phyloP scores from a whole-genome alignment of 2,888 invertebrate genomes.

The Lampropteryx suffumata region DNA sequence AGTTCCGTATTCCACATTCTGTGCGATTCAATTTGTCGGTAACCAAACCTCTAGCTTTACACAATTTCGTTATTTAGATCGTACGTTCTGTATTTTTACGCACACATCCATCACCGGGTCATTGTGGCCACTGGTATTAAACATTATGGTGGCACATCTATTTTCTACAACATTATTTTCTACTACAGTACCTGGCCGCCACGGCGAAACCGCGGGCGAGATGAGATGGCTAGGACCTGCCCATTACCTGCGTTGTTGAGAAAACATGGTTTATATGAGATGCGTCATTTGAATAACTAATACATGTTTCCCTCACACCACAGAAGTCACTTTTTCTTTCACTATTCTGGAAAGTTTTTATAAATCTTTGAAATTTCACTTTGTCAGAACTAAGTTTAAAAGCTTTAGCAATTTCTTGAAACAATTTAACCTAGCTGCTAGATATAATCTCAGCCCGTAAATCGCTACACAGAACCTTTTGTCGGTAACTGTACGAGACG shows the following conservation, averaged over 20 bases:
- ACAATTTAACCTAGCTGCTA: conserved; percentile 5
- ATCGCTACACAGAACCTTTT: conserved; percentile 6
- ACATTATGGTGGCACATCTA: background rate
- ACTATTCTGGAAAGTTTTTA: no score
- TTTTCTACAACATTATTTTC: background rate
- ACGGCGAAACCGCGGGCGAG: background rate
- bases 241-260: conserved; percentile 10
- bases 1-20: conserved; percentile 5
- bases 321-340: background rate
- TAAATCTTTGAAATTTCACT: background rate
- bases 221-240: background rate
- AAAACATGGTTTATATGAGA: conserved; percentile 8
- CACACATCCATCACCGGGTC: background rate
- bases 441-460: conserved; percentile 2
- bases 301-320: conserved; percentile 1
- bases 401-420: background rate
- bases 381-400: background rate
- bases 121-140: background rate
- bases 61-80: background rate
- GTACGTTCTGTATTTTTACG: no score
- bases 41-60: background rate
- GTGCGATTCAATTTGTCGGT: conserved; percentile 1
- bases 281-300: conserved; percentile 11
- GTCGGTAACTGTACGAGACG: conserved; percentile 15
- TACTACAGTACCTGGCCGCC: background rate